A percentile compares a stretch with the other conserved stretches of the same genome.
phyloP scores from a whole-genome alignment of 1,140 invertebrate genomes.

The Diplogasteroides magnus region DNA sequence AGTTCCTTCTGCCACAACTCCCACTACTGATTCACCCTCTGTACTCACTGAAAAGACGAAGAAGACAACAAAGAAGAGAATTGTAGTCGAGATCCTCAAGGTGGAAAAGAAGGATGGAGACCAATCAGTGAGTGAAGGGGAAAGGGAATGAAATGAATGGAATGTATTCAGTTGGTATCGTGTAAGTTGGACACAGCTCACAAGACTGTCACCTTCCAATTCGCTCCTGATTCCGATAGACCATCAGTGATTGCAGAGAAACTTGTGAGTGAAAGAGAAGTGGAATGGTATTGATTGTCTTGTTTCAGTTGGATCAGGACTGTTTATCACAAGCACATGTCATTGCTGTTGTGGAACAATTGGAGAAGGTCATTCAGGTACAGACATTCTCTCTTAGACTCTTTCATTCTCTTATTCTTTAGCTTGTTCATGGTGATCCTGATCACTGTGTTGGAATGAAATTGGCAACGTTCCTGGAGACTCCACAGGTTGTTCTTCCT shows the following conservation, averaged over 20 bases:
- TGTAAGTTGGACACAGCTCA: conserved; percentile 50
- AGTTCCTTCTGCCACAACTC: conserved; percentile 22
- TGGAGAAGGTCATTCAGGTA: conserved; percentile 39
- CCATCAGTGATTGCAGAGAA: conserved; percentile 40
- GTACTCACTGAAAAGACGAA: conserved; percentile 11
- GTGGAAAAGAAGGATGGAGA: conserved; percentile 37
- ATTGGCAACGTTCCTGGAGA: conserved; percentile 36
- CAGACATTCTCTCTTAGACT: background rate
- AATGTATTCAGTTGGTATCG: conserved; percentile 40
- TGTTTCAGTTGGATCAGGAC: conserved; percentile 43
- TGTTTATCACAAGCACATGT: conserved; percentile 37
- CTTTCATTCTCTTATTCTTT: background rate
- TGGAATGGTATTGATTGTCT: conserved; percentile 8
- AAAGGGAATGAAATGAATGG: background rate
- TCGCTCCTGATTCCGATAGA: conserved; percentile 46
- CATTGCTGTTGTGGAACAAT: conserved; percentile 38
- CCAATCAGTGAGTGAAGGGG: conserved; percentile 30
- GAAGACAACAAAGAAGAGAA: conserved; percentile 37
- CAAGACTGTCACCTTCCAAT: conserved; percentile 50
- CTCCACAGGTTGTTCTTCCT: conserved; percentile 4
- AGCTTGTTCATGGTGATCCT: conserved; percentile 39
- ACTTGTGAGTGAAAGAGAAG: conserved; percentile 36
- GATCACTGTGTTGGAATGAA: conserved; percentile 42
- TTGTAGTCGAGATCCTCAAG: conserved; percentile 45
- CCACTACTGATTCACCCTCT: conserved; percentile 8